Conservation (phyloP, 2,113 vertebrate species). For the Coptodon rendalli region DNA sequence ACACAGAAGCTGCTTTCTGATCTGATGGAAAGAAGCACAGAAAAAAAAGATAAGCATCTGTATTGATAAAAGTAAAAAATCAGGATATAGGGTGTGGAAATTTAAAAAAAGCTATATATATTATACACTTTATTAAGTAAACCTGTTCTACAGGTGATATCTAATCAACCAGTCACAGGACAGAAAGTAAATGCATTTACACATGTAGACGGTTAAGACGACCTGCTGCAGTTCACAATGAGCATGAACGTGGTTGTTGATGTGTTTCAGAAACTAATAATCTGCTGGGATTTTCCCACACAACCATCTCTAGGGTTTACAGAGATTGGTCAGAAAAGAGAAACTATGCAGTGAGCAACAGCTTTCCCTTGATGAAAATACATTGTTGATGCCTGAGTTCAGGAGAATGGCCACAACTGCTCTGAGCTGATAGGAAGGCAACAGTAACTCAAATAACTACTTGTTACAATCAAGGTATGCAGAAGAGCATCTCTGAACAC, state of each 20-base stretch:
- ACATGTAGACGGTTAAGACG: neutral
- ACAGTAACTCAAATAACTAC: neutral
- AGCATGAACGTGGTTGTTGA: neutral
- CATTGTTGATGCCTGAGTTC: neutral
- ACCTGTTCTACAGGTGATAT: neutral
- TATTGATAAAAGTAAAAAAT: neutral
- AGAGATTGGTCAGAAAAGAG: neutral
- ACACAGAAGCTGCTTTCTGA: constrained; percentile 17
- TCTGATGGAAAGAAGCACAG: constrained; percentile 19
- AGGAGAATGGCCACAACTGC: neutral
- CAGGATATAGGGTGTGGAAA: neutral
- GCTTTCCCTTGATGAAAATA: neutral
- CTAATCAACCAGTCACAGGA: neutral
- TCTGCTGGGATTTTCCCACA: neutral
- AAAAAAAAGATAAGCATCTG: constrained; percentile 4
- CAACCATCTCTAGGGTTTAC: neutral
- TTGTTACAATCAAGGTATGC: neutral
- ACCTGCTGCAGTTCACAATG: neutral
- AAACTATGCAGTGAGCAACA: neutral
- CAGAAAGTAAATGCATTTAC: neutral
- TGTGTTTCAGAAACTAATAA: neutral
- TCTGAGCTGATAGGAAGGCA: neutral
- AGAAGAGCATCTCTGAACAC: neutral
- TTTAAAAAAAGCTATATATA: rapidly evolving
- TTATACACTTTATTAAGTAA: neutral